A percentile compares a stretch with the other conserved stretches of the same genome.
phyloP scores from a whole-genome alignment of 2,888 invertebrate species.

The Therioaphis trifolii region DNA sequence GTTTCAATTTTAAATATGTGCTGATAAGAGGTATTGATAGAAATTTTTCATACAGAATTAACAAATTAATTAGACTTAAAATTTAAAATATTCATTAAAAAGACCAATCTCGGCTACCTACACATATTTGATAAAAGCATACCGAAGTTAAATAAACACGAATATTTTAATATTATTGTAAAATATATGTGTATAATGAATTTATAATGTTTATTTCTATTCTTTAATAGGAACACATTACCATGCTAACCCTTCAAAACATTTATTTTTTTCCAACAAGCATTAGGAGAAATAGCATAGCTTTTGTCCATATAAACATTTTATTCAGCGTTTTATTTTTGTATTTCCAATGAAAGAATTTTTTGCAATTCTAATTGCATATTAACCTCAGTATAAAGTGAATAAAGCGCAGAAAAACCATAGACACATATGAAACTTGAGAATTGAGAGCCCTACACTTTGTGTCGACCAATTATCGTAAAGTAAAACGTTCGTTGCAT shows the following conservation, averaged over 20 bases:
- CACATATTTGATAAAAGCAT: too few relatives aligned
- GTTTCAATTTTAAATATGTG: not conserved
- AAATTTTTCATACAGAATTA: not conserved
- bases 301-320: not conserved
- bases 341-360: not conserved
- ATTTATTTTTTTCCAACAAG: not conserved
- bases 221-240: too few relatives aligned
- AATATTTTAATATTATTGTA: not conserved
- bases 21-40: not conserved
- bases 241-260: not conserved
- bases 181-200: too few relatives aligned
- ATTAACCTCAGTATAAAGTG: not conserved
- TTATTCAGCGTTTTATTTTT: not conserved
- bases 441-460: not conserved
- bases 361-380: not conserved
- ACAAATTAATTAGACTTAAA: not conserved
- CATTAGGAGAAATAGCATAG: not conserved
- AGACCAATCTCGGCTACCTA: too few relatives aligned
- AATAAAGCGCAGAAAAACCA: not conserved
- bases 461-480: slow-evolving; percentile 46
- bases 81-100: not conserved
- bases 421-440: not conserved
- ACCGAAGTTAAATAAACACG: not conserved
- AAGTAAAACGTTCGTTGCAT: slow-evolving; percentile 24
- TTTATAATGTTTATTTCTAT: too few relatives aligned